Evolutionary conservation across 2,113 vertebrate genomes (phyloP).

Genomic region (Phylloscopus trochilus): DNA sequence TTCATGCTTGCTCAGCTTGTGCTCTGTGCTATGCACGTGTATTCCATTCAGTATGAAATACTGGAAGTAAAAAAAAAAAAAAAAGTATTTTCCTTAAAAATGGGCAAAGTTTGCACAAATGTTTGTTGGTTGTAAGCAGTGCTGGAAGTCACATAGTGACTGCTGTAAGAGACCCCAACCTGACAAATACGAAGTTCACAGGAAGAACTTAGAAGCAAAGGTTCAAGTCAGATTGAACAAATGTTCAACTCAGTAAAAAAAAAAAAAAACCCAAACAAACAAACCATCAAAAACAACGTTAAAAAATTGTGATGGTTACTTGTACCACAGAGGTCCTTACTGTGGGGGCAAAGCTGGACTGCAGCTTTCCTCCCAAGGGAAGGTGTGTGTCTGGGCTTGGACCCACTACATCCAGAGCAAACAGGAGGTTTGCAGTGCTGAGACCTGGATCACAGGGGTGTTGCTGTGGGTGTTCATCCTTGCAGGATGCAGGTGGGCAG

Average conservation of each 20-base stretch:
- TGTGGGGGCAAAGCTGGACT: not conserved
- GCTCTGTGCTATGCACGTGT: not conserved
- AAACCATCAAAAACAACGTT: not conserved
- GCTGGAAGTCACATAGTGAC: not conserved
- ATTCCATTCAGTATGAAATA: not conserved
- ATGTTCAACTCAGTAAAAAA: not conserved
- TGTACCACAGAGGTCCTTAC: not conserved
- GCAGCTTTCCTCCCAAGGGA: not conserved
- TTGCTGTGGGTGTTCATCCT: rapidly evolving
- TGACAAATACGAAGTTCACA: not conserved
- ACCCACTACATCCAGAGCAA: not conserved
- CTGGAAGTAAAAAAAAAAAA: not conserved
- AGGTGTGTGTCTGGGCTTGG: not conserved
- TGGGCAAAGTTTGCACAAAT: not conserved
- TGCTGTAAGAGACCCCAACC: not conserved
- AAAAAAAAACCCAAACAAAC: not conserved
- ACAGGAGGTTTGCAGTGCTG: not conserved
- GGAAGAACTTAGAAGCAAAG: not conserved
- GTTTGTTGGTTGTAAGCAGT: not conserved
- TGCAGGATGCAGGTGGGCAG: not conserved
- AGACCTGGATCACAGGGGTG: not conserved
- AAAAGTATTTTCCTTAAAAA: not conserved
- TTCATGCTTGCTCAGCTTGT: rapidly evolving
- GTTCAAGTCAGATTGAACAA: not conserved
- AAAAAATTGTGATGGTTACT: too few species aligned